phyloP scores from a whole-genome alignment of 2,888 invertebrate genomes.

The Aspidiotus rigidus region DNA sequence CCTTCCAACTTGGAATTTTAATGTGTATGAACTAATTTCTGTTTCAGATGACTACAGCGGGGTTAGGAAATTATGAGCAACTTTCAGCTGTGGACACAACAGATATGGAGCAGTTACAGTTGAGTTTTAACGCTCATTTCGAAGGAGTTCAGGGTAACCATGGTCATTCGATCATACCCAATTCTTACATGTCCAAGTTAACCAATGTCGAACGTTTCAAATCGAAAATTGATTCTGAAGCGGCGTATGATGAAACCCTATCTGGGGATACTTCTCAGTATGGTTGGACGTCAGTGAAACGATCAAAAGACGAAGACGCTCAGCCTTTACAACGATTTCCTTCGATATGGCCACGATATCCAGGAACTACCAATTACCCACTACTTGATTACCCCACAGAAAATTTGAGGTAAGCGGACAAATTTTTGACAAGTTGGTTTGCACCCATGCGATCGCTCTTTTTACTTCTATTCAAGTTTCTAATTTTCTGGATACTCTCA shows the following conservation, averaged over 20 bases:
- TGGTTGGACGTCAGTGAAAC: background rate
- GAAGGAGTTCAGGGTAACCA: constrained; percentile 10
- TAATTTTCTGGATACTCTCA: background rate
- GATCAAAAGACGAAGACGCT: background rate
- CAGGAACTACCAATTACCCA: constrained; percentile 3
- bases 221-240: background rate
- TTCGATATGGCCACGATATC: constrained; percentile 18
- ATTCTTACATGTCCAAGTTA: background rate
- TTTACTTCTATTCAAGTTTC: background rate
- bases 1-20: background rate
- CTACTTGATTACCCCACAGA: constrained; percentile 10
- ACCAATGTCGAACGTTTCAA: background rate
- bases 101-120: constrained; percentile 27
- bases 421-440: no score
- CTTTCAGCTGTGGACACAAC: constrained; percentile 14
- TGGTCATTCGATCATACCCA: constrained; percentile 7
- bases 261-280: background rate
- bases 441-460: background rate
- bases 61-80: constrained; percentile 22
- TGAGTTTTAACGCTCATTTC: constrained; percentile 22
- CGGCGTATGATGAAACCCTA: background rate
- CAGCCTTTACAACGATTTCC: constrained; percentile 8
- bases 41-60: constrained; percentile 21
- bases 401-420: constrained; percentile 17
- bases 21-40: background rate